phyloP scores from a whole-genome alignment of 1,140 invertebrate genomes.

The Oedothorax gibbosus region DNA sequence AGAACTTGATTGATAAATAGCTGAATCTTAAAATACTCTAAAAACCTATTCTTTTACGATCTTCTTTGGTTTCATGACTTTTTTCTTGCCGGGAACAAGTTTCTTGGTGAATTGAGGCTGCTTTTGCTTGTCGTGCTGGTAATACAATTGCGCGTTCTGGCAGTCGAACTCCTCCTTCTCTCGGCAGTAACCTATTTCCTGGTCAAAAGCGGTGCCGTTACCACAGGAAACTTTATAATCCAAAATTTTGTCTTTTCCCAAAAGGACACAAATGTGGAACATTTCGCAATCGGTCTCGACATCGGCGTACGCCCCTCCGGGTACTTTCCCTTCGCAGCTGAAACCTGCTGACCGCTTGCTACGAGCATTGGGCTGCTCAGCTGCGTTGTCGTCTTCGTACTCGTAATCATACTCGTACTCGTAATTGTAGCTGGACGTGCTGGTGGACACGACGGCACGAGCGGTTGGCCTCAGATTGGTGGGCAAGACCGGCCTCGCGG shows the following conservation, averaged over 20 bases:
- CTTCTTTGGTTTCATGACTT: conserved; percentile 33
- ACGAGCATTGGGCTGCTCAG: conserved; percentile 21
- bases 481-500: conserved; percentile 21
- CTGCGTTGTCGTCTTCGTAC: conserved; percentile 54
- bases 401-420: conserved; percentile 58
- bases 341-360: conserved; percentile 51
- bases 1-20: conserved; percentile 34
- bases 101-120: conserved; percentile 49
- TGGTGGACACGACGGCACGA: conserved; percentile 32
- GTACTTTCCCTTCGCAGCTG: conserved; percentile 62
- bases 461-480: conserved; percentile 3
- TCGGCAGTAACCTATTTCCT: conserved; percentile 55
- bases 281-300: conserved; percentile 61
- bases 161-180: conserved; percentile 43
- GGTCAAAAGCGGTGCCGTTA: conserved; percentile 60
- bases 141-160: conserved; percentile 43
- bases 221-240: conserved; percentile 62
- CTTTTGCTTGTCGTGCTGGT: conserved; percentile 49
- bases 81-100: conserved; percentile 44
- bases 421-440: conserved; percentile 47
- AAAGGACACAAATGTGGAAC: conserved; percentile 63
- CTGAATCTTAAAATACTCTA: conserved; percentile 19
- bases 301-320: conserved; percentile 64
- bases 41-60: conserved; percentile 30
- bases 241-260: conserved; percentile 58